Percentiles rank a stretch among this genome's conserved stretches.
These are phyloP conservation scores for Cheilosia urbana DNA, from an alignment of 2,888 invertebrate species.

Conservation along the genomic window DNA sequence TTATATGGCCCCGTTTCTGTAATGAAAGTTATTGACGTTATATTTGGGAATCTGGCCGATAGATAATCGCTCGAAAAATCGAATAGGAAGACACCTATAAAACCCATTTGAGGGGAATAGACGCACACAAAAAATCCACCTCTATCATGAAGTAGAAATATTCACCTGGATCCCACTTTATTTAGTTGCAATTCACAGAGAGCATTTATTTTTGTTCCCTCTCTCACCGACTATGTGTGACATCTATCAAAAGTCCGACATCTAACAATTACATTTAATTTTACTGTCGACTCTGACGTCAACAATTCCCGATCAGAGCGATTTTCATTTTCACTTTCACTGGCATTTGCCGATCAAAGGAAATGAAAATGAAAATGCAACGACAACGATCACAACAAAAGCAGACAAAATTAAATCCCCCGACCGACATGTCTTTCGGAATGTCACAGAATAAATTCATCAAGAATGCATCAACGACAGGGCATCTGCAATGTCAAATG, in stretches of 20 bases:
- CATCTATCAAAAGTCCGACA: neutral
- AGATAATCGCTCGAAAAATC: too few relatives aligned
- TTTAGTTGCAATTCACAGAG: neutral
- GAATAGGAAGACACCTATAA: too few relatives aligned
- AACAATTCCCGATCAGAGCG: conserved; percentile 11
- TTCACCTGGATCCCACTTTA: neutral
- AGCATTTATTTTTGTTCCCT: neutral
- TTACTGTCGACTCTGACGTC: conserved; percentile 23
- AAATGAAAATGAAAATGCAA: conserved; percentile 32
- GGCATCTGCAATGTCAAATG: conserved; percentile 64
- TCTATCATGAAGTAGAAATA: too few relatives aligned
- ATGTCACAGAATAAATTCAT: conserved; percentile 64
- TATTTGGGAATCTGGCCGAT: too few relatives aligned
- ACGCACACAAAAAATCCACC: too few relatives aligned
- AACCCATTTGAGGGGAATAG: too few relatives aligned
- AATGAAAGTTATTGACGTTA: too few relatives aligned
- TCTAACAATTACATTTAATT: neutral
- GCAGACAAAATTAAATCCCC: neutral
- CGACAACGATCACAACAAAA: conserved; percentile 7
- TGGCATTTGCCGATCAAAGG: conserved; percentile 16
- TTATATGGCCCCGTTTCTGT: too few relatives aligned
- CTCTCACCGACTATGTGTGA: neutral
- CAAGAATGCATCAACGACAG: conserved; percentile 54
- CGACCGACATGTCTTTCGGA: conserved; percentile 28
- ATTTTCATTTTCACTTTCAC: conserved; percentile 66